phyloP scores from a whole-genome alignment of 2,113 vertebrate species.

The Perognathus longimembris region DNA sequence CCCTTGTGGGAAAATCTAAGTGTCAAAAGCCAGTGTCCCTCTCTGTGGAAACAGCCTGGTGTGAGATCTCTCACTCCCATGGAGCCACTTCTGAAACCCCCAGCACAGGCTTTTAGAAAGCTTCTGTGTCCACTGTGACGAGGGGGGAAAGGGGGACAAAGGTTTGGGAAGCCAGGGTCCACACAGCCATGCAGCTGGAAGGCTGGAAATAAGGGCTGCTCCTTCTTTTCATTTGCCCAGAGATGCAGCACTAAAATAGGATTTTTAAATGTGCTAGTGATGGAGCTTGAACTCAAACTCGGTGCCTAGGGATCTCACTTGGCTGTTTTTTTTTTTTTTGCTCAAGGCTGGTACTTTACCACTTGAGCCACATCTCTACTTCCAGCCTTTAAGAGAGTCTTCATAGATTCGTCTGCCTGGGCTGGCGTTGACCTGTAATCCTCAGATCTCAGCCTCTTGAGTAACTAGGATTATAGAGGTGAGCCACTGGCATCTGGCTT shows the following conservation, averaged over 20 bases:
- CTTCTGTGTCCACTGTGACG: neutral
- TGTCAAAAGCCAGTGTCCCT: neutral
- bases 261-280: neutral
- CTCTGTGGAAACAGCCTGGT: conserved; percentile 1
- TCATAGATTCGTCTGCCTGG: too few species aligned
- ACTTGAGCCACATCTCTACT: too few species aligned
- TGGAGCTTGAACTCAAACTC: too few species aligned
- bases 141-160: too few species aligned
- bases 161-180: neutral
- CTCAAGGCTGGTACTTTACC: too few species aligned
- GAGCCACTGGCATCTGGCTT: neutral
- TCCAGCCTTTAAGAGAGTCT: too few species aligned
- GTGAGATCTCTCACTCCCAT: neutral
- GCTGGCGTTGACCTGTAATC: too few species aligned
- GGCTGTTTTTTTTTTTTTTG: too few species aligned
- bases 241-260: neutral
- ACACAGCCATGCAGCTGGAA: neutral
- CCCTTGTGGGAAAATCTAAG: neutral
- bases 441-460: too few species aligned
- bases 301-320: too few species aligned
- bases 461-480: too few species aligned
- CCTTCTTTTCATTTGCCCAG: neutral
- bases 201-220: neutral
- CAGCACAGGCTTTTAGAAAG: neutral
- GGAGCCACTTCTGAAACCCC: neutral